Evolutionary conservation across 2,797 vertebrate species (phyloP), one percentile per base, ranked within the genome.

Genomic region (Saguinus oedipus): DNA sequence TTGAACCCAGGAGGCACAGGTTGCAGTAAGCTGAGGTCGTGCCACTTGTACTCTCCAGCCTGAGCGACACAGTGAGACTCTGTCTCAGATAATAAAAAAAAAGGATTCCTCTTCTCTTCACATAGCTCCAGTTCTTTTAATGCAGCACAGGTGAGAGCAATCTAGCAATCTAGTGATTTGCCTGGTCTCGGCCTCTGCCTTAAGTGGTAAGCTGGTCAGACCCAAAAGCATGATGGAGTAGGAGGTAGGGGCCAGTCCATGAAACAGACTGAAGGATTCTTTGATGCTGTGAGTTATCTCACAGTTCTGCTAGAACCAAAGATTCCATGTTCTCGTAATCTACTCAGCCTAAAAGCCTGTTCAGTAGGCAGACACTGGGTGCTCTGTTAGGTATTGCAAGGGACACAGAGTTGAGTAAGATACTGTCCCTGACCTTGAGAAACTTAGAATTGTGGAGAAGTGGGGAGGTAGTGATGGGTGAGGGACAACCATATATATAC

Each of bases 361-460:
- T 75, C 36, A 88, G 53, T 94, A 20, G 70, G 75, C 33, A 30
- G 79, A 90, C 36, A 57, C 14, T 59, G 87, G 33, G 13, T 88
- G 27, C 55, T 79, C 0, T 70, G 39, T 97, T 84, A 93, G 85
- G 22, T 93, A 53, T 76, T 93, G 26, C n/a, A 87, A 81, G n/a
- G 75, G 24, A 72, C 14, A 87, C 8, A 76, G 64, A 90, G 39
- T 87, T 83, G 64, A 93, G n/a, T 90, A 82, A 93, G 81, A 75
- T 33, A 70, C 10, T 48, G 4, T 84, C 8, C 30, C 27, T 87
- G 42, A 26, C 36, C 13, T 81, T 83, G 57, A 96, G 87, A 97
- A 88, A 33, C 64, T 84, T 94, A 88, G 61, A 91, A 15, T 97
- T 97, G 39, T 50, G 26, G 72, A 36, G 53, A 13, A 82, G 13